Conservation (phyloP, 2,113 vertebrate species). For the Chrysemys picta region DNA sequence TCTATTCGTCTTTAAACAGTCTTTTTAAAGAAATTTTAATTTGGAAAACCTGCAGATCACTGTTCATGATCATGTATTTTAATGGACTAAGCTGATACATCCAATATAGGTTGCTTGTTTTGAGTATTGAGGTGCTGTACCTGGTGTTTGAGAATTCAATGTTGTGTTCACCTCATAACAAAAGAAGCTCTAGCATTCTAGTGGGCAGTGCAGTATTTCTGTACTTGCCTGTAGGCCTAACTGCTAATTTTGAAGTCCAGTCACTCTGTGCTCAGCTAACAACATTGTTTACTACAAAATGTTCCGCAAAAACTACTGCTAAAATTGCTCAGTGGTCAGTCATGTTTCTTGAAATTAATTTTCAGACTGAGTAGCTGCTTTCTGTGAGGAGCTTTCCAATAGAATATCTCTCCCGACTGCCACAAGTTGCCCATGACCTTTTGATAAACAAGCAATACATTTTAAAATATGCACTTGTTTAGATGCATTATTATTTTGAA, state of each 20-base stretch:
- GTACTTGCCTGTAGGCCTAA: constrained; percentile 34
- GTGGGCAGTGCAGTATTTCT: neutral
- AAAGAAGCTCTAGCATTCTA: constrained; percentile 2
- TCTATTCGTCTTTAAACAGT: neutral
- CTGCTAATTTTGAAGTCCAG: constrained; percentile 58
- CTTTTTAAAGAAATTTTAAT: neutral
- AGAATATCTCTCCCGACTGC: constrained; percentile 36
- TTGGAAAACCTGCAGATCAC: neutral
- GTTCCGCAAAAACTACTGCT: constrained; percentile 57
- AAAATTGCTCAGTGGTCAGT: constrained; percentile 63
- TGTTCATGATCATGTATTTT: neutral
- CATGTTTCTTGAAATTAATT: constrained; percentile 69
- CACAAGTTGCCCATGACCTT: constrained; percentile 55
- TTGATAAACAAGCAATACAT: constrained; percentile 1
- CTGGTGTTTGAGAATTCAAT: constrained; percentile 2
- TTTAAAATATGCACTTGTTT: constrained; percentile 63
- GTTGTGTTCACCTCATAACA: neutral
- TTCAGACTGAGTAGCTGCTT: constrained; percentile 65
- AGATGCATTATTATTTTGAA: constrained; percentile 65
- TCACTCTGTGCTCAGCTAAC: constrained; percentile 49
- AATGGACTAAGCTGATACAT: neutral
- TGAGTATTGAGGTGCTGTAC: neutral
- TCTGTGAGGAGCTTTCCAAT: constrained; percentile 36
- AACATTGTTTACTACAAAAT: constrained; percentile 57
- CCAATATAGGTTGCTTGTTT: neutral